phyloP scores from a whole-genome alignment of 2,113 vertebrate genomes.

The Epinephelus cyanopodus region DNA sequence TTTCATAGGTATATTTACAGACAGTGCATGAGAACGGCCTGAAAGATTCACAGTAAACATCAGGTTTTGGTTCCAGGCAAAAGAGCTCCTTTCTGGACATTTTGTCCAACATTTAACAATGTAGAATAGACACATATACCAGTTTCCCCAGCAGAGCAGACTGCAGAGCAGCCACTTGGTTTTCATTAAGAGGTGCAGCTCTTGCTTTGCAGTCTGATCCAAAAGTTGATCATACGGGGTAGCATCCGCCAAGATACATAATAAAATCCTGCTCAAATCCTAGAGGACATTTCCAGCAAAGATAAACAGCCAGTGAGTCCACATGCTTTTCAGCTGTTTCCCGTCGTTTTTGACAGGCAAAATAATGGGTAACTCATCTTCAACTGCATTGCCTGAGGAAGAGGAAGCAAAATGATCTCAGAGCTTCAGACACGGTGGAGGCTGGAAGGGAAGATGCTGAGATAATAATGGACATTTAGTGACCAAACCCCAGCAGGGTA shows the following conservation, averaged over 20 bases:
- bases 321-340: slow-evolving; percentile 48
- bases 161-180: slow-evolving; percentile 13
- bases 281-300: slow-evolving; percentile 40
- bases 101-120: neutral
- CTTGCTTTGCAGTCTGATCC: slow-evolving; percentile 30
- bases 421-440: slow-evolving; percentile 38
- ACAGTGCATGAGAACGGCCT: too few relatives aligned
- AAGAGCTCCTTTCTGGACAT: neutral
- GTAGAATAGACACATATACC: neutral
- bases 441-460: slow-evolving; percentile 51
- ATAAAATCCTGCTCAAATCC: slow-evolving; percentile 46
- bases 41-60: neutral
- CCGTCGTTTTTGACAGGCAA: slow-evolving; percentile 49
- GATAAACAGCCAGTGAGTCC: slow-evolving; percentile 48
- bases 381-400: slow-evolving; percentile 58
- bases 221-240: slow-evolving; percentile 41
- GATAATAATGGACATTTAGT: slow-evolving; percentile 71
- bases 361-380: slow-evolving; percentile 66
- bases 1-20: too few relatives aligned
- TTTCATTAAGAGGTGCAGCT: slow-evolving; percentile 36
- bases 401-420: slow-evolving; percentile 50
- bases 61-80: neutral
- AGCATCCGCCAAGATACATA: slow-evolving; percentile 47
- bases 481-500: slow-evolving; percentile 47
- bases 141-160: neutral